These are phyloP conservation scores for Acrocephalus scirpaceus DNA, from an alignment of 2,797 vertebrate genomes.

Conservation along the genomic window DNA sequence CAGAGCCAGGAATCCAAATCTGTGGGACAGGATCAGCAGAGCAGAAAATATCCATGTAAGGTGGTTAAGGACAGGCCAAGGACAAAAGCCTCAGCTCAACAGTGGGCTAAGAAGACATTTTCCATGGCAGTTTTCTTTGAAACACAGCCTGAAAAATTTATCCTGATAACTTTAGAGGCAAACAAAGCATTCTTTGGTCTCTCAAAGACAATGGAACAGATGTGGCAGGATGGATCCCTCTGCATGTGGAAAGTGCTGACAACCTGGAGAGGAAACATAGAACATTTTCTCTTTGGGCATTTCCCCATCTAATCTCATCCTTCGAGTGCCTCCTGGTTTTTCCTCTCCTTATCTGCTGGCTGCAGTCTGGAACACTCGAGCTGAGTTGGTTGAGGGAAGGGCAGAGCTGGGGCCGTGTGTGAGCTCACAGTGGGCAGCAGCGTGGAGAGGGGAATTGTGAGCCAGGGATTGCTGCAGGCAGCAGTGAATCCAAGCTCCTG, in stretches of 20 bases:
- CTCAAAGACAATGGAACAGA: background rate
- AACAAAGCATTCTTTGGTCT: background rate
- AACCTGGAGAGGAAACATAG: background rate
- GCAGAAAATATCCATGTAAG: background rate
- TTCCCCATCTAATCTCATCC: background rate
- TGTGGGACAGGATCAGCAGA: background rate
- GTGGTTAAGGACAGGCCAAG: background rate
- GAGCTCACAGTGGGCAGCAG: background rate
- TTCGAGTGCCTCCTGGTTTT: background rate
- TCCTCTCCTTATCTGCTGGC: background rate
- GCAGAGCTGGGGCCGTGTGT: background rate
- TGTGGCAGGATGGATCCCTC: background rate
- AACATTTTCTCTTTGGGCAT: background rate
- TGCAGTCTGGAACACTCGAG: background rate
- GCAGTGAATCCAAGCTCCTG: background rate
- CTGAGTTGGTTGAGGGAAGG: background rate
- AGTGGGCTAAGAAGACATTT: background rate
- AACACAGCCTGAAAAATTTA: background rate
- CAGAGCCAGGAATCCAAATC: background rate
- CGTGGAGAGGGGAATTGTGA: fast-evolving
- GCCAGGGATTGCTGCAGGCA: background rate
- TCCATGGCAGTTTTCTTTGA: background rate
- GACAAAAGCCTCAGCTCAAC: background rate
- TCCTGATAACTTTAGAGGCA: background rate
- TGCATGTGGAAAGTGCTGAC: background rate